These are phyloP conservation scores for Ooceraea biroi DNA, from an alignment of 1,140 invertebrate species.

Conservation along the genomic window DNA sequence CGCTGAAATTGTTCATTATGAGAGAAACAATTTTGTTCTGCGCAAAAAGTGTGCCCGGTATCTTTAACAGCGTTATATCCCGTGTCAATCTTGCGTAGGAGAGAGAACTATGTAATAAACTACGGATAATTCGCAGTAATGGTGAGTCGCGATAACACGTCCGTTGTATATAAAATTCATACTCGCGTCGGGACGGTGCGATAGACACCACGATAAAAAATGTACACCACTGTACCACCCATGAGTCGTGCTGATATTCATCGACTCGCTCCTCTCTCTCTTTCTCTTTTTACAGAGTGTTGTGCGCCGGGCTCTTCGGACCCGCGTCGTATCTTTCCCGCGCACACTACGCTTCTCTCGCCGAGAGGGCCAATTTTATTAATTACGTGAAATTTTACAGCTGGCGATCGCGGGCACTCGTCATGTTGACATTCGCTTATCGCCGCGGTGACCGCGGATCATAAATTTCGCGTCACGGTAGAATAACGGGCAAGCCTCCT, in stretches of 20 bases:
- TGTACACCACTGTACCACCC: constrained; percentile 42
- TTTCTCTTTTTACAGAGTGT: constrained; percentile 39
- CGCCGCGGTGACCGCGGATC: constrained; percentile 30
- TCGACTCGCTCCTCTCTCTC: neutral
- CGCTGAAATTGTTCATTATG: neutral
- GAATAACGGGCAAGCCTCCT: constrained; percentile 14
- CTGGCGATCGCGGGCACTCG: neutral
- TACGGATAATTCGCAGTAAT: constrained; percentile 45
- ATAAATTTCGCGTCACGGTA: constrained; percentile 61
- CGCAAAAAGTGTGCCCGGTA: neutral
- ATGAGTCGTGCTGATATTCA: constrained; percentile 29
- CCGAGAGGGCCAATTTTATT: constrained; percentile 53
- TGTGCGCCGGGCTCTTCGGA: neutral
- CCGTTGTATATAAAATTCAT: constrained; percentile 35
- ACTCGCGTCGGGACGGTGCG: neutral
- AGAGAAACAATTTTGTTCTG: constrained; percentile 9
- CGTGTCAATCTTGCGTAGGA: constrained; percentile 32
- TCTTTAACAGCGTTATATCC: constrained; percentile 30
- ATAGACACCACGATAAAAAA: constrained; percentile 59
- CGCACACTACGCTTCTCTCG: neutral
- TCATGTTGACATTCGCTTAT: constrained; percentile 55
- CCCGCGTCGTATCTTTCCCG: neutral
- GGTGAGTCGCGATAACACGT: constrained; percentile 39
- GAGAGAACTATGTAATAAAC: constrained; percentile 18
- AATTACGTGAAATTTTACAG: constrained; percentile 58